Percentiles rank a stretch among this genome's conserved stretches.
Evolutionary conservation across 2,797 vertebrate species (phyloP).

Genomic region (Gambelia wislizenii): DNA sequence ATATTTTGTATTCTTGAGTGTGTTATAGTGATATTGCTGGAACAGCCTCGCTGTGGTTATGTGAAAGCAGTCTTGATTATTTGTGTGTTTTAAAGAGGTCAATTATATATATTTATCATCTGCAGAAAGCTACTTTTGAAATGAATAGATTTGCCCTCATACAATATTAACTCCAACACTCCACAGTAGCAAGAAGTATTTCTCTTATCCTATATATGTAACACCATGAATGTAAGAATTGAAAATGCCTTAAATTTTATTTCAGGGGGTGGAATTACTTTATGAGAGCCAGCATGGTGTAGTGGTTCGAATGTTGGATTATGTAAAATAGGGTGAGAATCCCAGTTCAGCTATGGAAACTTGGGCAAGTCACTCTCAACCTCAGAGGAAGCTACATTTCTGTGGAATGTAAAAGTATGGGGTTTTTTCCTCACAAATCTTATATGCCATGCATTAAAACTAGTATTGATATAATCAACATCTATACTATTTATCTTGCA

Average conservation of each 20-base stretch:
- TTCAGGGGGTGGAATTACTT: too few relatives aligned
- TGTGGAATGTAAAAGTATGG: background rate
- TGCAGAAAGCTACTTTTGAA: constrained; percentile 43
- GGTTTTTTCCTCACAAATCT: background rate
- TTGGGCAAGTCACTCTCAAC: too few relatives aligned
- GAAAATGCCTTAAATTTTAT: background rate
- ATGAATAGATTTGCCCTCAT: background rate
- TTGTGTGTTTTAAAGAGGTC: constrained; percentile 63
- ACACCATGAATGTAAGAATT: background rate
- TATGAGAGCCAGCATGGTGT: too few relatives aligned
- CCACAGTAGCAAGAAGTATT: background rate
- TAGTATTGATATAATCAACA: background rate
- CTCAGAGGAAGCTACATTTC: background rate
- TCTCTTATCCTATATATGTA: background rate
- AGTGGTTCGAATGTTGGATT: too few relatives aligned
- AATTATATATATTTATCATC: constrained; percentile 61
- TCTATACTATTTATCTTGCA: background rate
- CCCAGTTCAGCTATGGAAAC: too few relatives aligned
- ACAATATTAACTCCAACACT: background rate
- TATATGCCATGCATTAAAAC: background rate
- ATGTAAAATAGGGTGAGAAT: too few relatives aligned
- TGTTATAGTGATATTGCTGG: background rate
- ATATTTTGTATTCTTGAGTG: background rate
- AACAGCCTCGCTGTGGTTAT: constrained; percentile 25
- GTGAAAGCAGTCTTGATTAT: constrained; percentile 37